phyloP scores from a whole-genome alignment of 2,113 vertebrate genomes.

The Circaetus gallicus region DNA sequence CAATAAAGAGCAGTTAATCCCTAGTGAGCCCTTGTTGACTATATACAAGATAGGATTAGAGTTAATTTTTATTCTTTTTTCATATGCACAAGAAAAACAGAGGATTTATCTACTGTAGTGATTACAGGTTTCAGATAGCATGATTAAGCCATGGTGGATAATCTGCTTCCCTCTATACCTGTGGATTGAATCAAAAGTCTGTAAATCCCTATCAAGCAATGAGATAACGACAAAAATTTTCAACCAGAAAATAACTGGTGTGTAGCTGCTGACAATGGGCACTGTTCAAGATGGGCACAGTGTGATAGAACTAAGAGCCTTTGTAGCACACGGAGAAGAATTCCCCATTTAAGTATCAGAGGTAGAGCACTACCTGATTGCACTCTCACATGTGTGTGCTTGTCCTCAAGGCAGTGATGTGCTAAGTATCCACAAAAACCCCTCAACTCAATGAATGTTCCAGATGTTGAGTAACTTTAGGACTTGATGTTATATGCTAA shows the following conservation, averaged over 20 bases:
- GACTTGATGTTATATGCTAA: background rate
- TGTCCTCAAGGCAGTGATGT: background rate
- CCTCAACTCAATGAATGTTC: background rate
- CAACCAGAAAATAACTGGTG: background rate
- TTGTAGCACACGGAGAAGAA: background rate
- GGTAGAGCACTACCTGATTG: background rate
- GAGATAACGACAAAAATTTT: background rate
- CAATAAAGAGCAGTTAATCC: background rate
- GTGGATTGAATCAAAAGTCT: background rate
- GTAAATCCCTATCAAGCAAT: background rate
- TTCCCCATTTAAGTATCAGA: background rate
- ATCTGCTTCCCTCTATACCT: background rate
- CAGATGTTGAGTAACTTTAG: background rate
- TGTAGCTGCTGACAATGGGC: background rate
- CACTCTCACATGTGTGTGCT: background rate
- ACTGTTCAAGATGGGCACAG: background rate
- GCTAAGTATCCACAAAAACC: background rate
- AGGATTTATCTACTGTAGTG: background rate
- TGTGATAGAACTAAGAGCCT: background rate
- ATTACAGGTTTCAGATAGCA: background rate
- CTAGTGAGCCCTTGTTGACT: background rate
- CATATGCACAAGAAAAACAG: background rate
- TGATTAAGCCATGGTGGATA: background rate
- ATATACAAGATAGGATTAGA: background rate
- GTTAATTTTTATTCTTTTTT: background rate